Base-by-base conservation (phyloP, 2,797 vertebrate species). In the Betta splendens region DNA sequence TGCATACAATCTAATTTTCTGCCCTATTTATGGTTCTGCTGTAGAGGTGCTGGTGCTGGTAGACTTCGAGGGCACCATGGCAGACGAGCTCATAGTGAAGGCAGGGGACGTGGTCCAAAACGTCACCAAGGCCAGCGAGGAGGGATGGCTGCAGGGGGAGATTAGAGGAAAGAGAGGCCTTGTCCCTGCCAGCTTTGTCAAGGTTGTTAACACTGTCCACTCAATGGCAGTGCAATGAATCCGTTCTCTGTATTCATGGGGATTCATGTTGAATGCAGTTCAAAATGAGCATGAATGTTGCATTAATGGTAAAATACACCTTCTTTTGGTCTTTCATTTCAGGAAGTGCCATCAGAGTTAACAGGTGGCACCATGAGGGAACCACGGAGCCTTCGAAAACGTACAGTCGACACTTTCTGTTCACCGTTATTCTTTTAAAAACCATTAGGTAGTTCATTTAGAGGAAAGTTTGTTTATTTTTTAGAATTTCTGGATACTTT, bases 61-160 rank as follows among this genome's bases (percentile, higher is more conserved):
- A 2, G 89, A 91, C 83, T 96, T 95, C 52, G 81, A 89, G 43
- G 91, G 92, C 46, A 91, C 81, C 50, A 76, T 84, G 71, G 72
- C 39, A 2, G 93, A 93, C 25, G 94, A 97, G 87, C 39, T 96
- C 64, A 89, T 75, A 5, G 64, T 95, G 52, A 83, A 29, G 11
- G 82, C 66, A 0, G 94, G 94, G 3, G 94, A 96, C 51, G 78
- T 96, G 66, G 80, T 96, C 57, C 93, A 85, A 72, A 91, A 93
- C 2, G 93, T 94, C 52, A 87, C 83, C 51, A 78, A 80, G 51
- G 79, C 85, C 10, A 63, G 63, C 0, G 88, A 93, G 50, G 91
- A 91, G 2, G 94, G 94, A n/a, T 96, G 95, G 94, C 85, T 96
- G 66, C 75, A 85, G 7, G 94, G 94, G 42, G 93, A 94, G 32